Percentiles rank a stretch among this genome's conserved stretches.
These are phyloP conservation scores for Bubo bubo DNA, from an alignment of 2,113 vertebrate species.

Conservation along the genomic window DNA sequence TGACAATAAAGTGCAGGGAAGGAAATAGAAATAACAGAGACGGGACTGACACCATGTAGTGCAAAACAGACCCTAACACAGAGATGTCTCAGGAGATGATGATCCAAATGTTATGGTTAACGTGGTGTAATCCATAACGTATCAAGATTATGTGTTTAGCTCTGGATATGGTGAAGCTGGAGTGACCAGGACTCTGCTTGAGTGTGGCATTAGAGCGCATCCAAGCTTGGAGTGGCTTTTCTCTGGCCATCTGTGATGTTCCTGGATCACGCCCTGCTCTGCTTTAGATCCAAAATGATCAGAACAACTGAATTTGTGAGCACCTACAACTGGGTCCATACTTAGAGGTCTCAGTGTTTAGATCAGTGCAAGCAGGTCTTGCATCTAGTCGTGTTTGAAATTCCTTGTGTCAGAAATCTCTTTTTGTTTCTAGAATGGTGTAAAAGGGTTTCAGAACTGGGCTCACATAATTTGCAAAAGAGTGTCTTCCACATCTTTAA, in stretches of 20 bases:
- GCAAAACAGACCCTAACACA: neutral
- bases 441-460: neutral
- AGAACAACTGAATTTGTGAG: neutral
- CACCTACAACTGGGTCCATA: neutral
- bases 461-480: neutral
- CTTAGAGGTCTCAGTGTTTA: neutral
- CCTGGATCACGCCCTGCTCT: neutral
- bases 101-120: neutral
- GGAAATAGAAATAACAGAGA: neutral
- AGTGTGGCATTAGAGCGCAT: rapidly evolving
- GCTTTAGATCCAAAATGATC: neutral
- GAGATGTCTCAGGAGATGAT: neutral
- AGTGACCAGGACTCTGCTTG: neutral
- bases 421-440: neutral
- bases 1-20: rapidly evolving
- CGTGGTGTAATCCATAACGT: neutral
- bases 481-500: neutral
- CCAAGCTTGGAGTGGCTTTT: neutral
- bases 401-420: neutral
- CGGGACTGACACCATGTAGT: neutral
- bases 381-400: neutral
- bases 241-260: neutral
- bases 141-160: neutral
- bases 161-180: neutral
- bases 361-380: neutral